A percentile compares a stretch with the other conserved stretches of the same genome.
These are phyloP conservation scores for Tetanocera ferruginea DNA, from an alignment of 2,888 invertebrate species.

Conservation along the genomic window DNA sequence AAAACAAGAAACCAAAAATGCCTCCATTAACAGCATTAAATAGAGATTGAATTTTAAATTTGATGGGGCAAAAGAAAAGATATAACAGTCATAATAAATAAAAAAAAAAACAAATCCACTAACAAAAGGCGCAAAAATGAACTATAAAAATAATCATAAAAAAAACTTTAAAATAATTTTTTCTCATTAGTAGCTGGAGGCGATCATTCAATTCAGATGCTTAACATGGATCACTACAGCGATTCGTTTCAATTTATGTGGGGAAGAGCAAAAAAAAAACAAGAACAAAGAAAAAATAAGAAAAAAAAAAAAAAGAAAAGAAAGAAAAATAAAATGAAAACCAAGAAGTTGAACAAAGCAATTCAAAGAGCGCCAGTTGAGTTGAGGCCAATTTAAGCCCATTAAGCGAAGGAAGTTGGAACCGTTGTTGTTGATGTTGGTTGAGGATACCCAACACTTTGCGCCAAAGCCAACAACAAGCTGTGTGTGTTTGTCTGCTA, in stretches of 20 bases:
- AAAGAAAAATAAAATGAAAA: background rate
- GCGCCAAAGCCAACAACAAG: background rate
- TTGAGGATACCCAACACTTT: too few species aligned
- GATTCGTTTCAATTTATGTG: slow-evolving; percentile 17
- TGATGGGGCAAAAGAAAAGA: background rate
- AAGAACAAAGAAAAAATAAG: background rate
- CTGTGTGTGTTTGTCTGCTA: background rate
- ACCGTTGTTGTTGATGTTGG: slow-evolving; percentile 6
- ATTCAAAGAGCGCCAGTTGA: background rate
- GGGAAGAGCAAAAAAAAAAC: background rate
- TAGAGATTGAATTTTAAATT: background rate
- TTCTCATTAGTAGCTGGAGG: background rate
- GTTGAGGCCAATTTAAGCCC: slow-evolving; percentile 20
- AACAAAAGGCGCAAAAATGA: background rate
- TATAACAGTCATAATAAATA: background rate
- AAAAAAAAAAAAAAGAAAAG: background rate
- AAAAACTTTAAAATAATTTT: background rate
- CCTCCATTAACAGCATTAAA: background rate
- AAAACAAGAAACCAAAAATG: too few species aligned
- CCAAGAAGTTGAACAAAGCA: background rate
- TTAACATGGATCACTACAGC: slow-evolving; percentile 16
- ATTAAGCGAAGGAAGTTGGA: slow-evolving; percentile 16
- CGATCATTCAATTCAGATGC: slow-evolving; percentile 12
- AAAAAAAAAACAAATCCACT: background rate
- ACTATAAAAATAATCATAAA: background rate